These are phyloP conservation scores for Cichlasoma orientale DNA, from an alignment of 2,797 vertebrate genomes.

Conservation along the genomic window DNA sequence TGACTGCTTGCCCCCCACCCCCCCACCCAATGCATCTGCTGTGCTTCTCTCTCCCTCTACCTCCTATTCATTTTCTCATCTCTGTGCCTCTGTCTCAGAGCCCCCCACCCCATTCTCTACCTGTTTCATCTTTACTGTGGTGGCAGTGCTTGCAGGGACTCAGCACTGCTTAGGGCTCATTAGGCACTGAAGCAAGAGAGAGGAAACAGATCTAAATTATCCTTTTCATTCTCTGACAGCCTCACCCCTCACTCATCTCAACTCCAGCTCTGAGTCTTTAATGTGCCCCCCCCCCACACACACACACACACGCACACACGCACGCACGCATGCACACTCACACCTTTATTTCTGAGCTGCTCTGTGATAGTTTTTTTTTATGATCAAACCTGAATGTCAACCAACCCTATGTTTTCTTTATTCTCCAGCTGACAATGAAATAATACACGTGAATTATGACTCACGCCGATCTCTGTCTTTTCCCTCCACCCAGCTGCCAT, in stretches of 20 bases:
- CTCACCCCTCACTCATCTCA: conserved; percentile 69
- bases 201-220: conserved; percentile 80
- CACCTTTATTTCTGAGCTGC: conserved; percentile 37
- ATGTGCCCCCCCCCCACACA: conserved; percentile 47
- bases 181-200: conserved; percentile 68
- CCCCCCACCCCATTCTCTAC: conserved; percentile 47
- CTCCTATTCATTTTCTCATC: conserved; percentile 55
- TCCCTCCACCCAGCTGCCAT: conserved; percentile 40
- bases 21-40: conserved; percentile 52
- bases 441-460: conserved; percentile 76
- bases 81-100: conserved; percentile 32
- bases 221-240: conserved; percentile 76
- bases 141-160: conserved; percentile 65
- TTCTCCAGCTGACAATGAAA: conserved; percentile 75
- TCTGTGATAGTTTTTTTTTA: conserved; percentile 68
- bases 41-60: conserved; percentile 42
- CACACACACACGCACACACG: neutral
- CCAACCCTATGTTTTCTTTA: conserved; percentile 75
- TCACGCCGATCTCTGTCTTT: conserved; percentile 55
- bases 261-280: conserved; percentile 66
- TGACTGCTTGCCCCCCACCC: conserved; percentile 45
- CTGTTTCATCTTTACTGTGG: conserved; percentile 75
- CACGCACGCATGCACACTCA: conserved; percentile 9
- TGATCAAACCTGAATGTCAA: conserved; percentile 75
- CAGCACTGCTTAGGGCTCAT: conserved; percentile 78